phyloP scores from a whole-genome alignment of 2,113 vertebrate genomes.

The Rhinogobius similis region DNA sequence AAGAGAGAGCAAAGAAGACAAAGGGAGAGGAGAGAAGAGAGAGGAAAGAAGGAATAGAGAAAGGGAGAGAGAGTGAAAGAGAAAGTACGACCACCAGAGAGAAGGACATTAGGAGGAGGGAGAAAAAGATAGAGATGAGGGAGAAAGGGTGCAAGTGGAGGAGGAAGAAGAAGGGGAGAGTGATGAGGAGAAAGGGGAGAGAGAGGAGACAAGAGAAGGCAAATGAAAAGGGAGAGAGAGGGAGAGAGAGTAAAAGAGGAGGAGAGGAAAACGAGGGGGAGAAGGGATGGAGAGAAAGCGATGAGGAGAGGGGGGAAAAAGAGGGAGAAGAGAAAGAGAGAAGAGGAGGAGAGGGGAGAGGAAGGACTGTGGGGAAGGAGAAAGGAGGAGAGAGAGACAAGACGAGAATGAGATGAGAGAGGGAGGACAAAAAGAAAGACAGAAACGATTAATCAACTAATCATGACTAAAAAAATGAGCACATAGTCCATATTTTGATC shows the following conservation, averaged over 20 bases:
- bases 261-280: conserved; percentile 11
- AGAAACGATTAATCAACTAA: too few species aligned
- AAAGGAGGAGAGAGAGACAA: conserved; percentile 28
- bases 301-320: conserved; percentile 39
- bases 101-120: background rate
- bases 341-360: conserved; percentile 33
- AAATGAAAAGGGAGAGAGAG: too few species aligned
- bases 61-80: too few species aligned
- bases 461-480: too few species aligned
- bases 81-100: too few species aligned
- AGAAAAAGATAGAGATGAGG: background rate
- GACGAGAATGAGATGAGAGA: conserved; percentile 35
- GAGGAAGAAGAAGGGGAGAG: background rate
- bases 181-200: conserved; percentile 21
- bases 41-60: conserved; percentile 23
- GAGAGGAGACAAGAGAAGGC: conserved; percentile 10
- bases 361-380: conserved; percentile 25
- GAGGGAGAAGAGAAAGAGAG: conserved; percentile 12
- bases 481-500: too few species aligned
- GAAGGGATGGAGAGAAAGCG: conserved; percentile 20
- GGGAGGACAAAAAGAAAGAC: too few species aligned
- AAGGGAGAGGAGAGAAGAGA: background rate
- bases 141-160: background rate
- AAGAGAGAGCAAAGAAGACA: conserved; percentile 22
- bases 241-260: conserved; percentile 40